A percentile compares a stretch with the other conserved stretches of the same genome.
Conservation (phyloP, 2,888 invertebrate genomes). For the Trilocha varians region DNA sequence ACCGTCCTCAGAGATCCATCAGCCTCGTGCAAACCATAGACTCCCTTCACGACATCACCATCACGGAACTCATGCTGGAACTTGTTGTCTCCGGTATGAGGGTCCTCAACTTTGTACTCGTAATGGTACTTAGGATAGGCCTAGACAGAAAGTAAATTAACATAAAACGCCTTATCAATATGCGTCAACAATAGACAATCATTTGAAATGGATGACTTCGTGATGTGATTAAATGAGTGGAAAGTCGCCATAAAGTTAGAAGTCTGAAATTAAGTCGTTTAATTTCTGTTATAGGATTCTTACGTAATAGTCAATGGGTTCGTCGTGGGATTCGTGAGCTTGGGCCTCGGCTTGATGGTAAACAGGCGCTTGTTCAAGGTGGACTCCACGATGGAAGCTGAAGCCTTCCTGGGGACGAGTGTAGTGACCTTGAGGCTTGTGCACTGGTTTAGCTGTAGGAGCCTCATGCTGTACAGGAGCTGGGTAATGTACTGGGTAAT, state of each 20-base stretch:
- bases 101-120: slow-evolving; percentile 75
- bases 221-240: slow-evolving; percentile 45
- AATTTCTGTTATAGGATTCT: slow-evolving; percentile 39
- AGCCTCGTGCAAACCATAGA: slow-evolving; percentile 74
- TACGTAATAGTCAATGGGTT: slow-evolving; percentile 65
- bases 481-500: slow-evolving; percentile 9
- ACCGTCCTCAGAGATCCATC: slow-evolving; percentile 75
- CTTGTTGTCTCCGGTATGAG: slow-evolving; percentile 76
- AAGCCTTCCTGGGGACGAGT: slow-evolving; percentile 14
- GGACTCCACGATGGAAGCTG: slow-evolving; percentile 20
- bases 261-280: slow-evolving; percentile 22
- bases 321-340: slow-evolving; percentile 40
- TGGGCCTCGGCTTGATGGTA: slow-evolving; percentile 27
- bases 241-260: slow-evolving; percentile 44
- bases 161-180: slow-evolving; percentile 28
- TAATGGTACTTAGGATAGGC: slow-evolving; percentile 74
- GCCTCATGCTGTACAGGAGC: slow-evolving; percentile 11
- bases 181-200: slow-evolving; percentile 19
- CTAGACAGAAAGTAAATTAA: slow-evolving; percentile 31
- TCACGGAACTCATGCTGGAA: slow-evolving; percentile 73
- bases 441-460: slow-evolving; percentile 15
- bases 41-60: slow-evolving; percentile 77
- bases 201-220: slow-evolving; percentile 30
- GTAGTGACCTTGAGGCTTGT: slow-evolving; percentile 19
- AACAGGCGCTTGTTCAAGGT: slow-evolving; percentile 21